Evolutionary conservation across 2,888 invertebrate species (phyloP).

Genomic region (Chymomyza caudatula): DNA sequence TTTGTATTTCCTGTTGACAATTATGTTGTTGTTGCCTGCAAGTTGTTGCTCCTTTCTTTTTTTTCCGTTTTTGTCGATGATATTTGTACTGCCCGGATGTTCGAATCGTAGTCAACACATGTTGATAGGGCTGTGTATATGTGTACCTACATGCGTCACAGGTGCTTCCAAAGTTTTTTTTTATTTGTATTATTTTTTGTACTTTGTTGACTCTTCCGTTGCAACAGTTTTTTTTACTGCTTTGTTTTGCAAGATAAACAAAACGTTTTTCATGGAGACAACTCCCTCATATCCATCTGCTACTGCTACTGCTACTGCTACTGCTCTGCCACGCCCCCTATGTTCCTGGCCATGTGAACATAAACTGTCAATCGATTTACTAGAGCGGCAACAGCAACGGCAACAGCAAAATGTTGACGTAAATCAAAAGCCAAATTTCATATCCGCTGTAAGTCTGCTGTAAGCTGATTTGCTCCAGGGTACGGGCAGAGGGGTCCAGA

Average conservation of each 20-base stretch:
- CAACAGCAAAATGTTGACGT: slow-evolving; percentile 48
- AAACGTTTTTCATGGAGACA: slow-evolving; percentile 54
- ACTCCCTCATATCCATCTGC: slow-evolving; percentile 21
- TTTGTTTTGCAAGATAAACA: slow-evolving; percentile 68
- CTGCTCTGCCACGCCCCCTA: slow-evolving; percentile 10
- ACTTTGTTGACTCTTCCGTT: slow-evolving; percentile 6
- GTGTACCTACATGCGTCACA: slow-evolving; percentile 50
- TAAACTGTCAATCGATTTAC: slow-evolving; percentile 65
- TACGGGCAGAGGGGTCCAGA: too few species aligned
- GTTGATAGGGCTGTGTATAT: background rate
- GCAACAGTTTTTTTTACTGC: background rate
- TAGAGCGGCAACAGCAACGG: slow-evolving; percentile 12
- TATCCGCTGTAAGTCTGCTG: slow-evolving; percentile 73
- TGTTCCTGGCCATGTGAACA: background rate
- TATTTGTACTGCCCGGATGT: slow-evolving; percentile 59
- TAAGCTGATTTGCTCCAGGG: slow-evolving; percentile 55
- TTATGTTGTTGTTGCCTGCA: slow-evolving; percentile 41
- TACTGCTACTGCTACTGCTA: slow-evolving; percentile 28
- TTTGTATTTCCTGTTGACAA: slow-evolving; percentile 62
- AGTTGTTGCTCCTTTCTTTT: slow-evolving; percentile 9
- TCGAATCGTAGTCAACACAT: slow-evolving; percentile 34
- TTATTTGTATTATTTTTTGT: slow-evolving; percentile 1
- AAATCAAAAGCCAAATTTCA: slow-evolving; percentile 71
- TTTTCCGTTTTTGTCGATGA: background rate
- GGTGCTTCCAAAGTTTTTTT: slow-evolving; percentile 54